Evolutionary conservation across 2,113 vertebrate species (phyloP), one percentile per base, ranked within the genome.

Genomic region (Holacanthus passer): DNA sequence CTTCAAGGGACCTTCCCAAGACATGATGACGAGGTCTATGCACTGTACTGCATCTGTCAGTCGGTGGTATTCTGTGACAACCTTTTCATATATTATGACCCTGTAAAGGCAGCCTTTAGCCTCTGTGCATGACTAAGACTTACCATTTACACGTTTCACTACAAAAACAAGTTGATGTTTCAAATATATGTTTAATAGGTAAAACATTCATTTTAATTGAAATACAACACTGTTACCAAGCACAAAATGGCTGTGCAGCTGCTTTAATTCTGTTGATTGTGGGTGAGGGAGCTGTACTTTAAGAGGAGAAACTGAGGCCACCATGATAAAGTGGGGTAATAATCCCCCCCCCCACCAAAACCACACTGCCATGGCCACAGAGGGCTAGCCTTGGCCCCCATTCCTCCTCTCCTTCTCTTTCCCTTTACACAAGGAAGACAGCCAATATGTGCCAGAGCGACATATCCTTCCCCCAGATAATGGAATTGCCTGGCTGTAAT

Each of bases 401-500:
- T 78, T 64, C 58, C 82, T 73, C 32, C 80, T 73, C 58, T 81
- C 45, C 45, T 72, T 65, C 69, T 81, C 77, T 81, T 83, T 84
- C 52, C 79, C 85, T 89, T 83, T 87, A 89, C 78, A 66, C 85
- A 90, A 87, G 71, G 77, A 94, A 92, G 84, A 80, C 86, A 93
- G 92, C 90, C 92, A 89, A 92, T 94, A 93, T 92, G 80, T 85
- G 88, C 87, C 88, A 78, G 89, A 89, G 79, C 84, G 81, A 90
- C 92, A 93, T 88, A 92, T 93, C 88, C 92, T 93, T 89, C 88
- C 92, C 77, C 87, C 84, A 86, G 90, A 94, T 95, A 94, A 95
- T 95, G 93, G 93, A 95, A 94, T 93, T 93, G 92, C 89, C 87
- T 90, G 91, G 82, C 94, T 95, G 87, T 94, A 94, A 95, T 94